phyloP scores from a whole-genome alignment of 2,797 vertebrate genomes.

The Natrix natrix region DNA sequence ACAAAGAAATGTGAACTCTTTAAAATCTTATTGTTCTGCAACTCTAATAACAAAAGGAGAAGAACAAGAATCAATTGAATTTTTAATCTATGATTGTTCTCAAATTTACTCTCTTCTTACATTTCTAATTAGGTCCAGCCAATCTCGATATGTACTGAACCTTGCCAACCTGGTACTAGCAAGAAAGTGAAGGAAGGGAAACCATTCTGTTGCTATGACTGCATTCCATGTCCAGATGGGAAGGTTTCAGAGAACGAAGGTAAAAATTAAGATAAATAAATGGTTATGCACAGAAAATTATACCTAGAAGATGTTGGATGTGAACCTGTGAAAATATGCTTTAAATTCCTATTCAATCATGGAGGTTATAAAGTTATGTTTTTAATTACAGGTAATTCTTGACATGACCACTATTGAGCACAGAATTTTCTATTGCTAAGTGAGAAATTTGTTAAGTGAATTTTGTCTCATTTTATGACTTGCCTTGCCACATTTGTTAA shows the following conservation, averaged over 20 bases:
- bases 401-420: too few relatives aligned
- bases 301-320: not conserved
- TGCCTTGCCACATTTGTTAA: too few relatives aligned
- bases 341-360: not conserved
- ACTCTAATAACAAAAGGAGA: not conserved
- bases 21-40: not conserved
- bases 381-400: too few relatives aligned
- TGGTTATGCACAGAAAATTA: not conserved
- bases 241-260: not conserved
- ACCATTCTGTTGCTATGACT: constrained; percentile 8
- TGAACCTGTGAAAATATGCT: not conserved
- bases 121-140: not conserved
- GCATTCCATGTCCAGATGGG: not conserved
- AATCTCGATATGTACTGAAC: not conserved
- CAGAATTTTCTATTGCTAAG: too few relatives aligned
- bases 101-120: not conserved
- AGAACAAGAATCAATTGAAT: not conserved
- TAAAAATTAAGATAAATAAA: not conserved
- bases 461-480: too few relatives aligned
- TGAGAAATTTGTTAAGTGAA: too few relatives aligned
- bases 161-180: not conserved
- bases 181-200: not conserved
- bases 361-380: not conserved
- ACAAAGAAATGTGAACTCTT: not conserved
- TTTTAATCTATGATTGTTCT: not conserved